A percentile compares a stretch with the other conserved stretches of the same genome.
These are phyloP conservation scores for Tachystola acroxantha DNA, from an alignment of 2,888 invertebrate species.

Conservation along the genomic window DNA sequence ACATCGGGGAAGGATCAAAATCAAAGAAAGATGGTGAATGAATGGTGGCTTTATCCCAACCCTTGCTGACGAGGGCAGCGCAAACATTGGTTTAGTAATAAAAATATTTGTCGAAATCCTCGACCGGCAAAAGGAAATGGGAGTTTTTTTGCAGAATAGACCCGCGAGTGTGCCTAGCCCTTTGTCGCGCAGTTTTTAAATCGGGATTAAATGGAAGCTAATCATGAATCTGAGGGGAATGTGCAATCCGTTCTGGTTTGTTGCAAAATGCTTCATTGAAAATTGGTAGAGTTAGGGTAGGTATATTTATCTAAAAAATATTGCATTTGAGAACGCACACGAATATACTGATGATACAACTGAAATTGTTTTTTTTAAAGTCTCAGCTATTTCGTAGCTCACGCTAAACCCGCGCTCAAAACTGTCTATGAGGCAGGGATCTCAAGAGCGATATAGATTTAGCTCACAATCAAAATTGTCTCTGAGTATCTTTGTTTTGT, in stretches of 20 bases:
- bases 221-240: constrained; percentile 50
- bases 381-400: too few species aligned
- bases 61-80: constrained; percentile 62
- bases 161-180: constrained; percentile 44
- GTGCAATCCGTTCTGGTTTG: constrained; percentile 29
- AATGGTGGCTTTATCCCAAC: constrained; percentile 58
- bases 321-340: too few species aligned
- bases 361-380: too few species aligned
- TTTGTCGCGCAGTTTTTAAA: constrained; percentile 68
- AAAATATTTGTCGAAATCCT: constrained; percentile 72
- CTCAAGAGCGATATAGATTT: too few species aligned
- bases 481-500: too few species aligned
- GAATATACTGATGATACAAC: too few species aligned
- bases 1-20: constrained; percentile 46
- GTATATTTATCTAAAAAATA: too few species aligned
- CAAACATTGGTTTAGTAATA: constrained; percentile 75
- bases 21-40: constrained; percentile 56
- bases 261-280: constrained; percentile 13
- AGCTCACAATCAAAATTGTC: too few species aligned
- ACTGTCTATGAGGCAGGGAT: too few species aligned
- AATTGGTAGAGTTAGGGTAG: too few species aligned
- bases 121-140: constrained; percentile 50
- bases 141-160: constrained; percentile 52
- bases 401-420: too few species aligned
- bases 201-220: constrained; percentile 66